Conservation (phyloP, 2,797 vertebrate genomes). For the Pipistrellus kuhlii region DNA sequence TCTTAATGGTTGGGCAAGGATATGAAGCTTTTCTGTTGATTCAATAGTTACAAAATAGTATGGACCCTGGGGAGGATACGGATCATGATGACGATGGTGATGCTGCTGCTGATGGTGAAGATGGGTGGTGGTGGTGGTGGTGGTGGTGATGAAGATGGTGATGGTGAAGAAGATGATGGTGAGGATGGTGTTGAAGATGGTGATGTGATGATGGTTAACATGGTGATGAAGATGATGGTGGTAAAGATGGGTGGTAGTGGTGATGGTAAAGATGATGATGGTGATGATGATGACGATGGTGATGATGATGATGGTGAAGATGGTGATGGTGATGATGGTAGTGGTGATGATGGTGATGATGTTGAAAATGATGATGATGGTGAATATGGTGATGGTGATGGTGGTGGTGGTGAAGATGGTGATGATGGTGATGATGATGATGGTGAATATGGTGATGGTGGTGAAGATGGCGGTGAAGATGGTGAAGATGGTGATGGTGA, state of each 20-base stretch:
- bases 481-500: background rate
- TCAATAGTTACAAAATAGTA: background rate
- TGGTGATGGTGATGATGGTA: background rate
- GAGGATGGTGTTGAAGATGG: background rate
- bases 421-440: background rate
- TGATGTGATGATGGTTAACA: background rate
- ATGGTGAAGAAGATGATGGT: background rate
- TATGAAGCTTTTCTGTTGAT: background rate
- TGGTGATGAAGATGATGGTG: background rate
- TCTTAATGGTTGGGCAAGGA: background rate
- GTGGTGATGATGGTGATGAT: too few species aligned
- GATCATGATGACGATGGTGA: background rate
- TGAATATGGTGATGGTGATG: background rate
- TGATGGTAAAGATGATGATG: background rate
- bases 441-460: background rate
- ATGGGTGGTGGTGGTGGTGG: background rate
- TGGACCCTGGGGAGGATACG: too few species aligned
- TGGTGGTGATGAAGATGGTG: rapidly evolving
- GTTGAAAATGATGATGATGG: rapidly evolving
- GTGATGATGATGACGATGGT: rapidly evolving
- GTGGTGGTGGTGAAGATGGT: background rate
- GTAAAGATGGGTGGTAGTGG: background rate
- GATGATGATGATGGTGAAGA: background rate
- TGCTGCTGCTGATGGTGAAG: background rate
- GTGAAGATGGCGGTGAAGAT: background rate